Evolutionary conservation across 2,888 invertebrate species (phyloP).

Genomic region (Cryptus armator): DNA sequence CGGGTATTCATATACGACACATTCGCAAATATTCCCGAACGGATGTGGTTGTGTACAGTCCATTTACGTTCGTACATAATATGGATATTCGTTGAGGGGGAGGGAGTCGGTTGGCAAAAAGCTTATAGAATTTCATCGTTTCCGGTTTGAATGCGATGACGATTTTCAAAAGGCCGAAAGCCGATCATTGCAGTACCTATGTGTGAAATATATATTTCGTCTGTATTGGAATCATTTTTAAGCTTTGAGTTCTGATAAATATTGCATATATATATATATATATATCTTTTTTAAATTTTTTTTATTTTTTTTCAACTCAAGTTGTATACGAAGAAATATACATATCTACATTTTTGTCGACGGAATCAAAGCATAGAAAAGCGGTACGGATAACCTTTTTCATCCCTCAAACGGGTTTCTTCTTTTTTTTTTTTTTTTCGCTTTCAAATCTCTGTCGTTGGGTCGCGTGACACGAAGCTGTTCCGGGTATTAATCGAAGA

Average conservation of each 20-base stretch:
- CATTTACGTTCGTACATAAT: constrained; percentile 20
- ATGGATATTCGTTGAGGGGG: not conserved
- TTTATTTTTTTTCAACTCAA: not conserved
- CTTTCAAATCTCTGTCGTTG: not conserved
- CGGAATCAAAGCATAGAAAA: not conserved
- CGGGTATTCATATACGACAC: constrained; percentile 26
- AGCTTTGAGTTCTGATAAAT: not conserved
- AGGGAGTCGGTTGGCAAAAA: constrained; percentile 14
- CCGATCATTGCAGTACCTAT: constrained; percentile 40
- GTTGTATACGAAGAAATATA: not conserved
- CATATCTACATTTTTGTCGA: not conserved
- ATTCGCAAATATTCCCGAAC: constrained; percentile 32
- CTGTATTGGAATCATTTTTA: not conserved
- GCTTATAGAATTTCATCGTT: constrained; percentile 45
- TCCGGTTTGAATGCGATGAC: constrained; percentile 42
- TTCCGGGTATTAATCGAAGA: constrained; percentile 32
- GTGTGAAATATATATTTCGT: not conserved
- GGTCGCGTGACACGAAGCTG: constrained; percentile 10
- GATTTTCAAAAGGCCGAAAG: constrained; percentile 47
- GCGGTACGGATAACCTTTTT: not conserved
- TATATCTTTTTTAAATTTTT: not conserved
- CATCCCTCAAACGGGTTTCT: not conserved
- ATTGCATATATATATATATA: not conserved
- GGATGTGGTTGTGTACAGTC: constrained; percentile 40
- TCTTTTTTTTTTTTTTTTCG: constrained; percentile 7